phyloP scores from a whole-genome alignment of 2,888 invertebrate species.

The Drosophila mulleri region DNA sequence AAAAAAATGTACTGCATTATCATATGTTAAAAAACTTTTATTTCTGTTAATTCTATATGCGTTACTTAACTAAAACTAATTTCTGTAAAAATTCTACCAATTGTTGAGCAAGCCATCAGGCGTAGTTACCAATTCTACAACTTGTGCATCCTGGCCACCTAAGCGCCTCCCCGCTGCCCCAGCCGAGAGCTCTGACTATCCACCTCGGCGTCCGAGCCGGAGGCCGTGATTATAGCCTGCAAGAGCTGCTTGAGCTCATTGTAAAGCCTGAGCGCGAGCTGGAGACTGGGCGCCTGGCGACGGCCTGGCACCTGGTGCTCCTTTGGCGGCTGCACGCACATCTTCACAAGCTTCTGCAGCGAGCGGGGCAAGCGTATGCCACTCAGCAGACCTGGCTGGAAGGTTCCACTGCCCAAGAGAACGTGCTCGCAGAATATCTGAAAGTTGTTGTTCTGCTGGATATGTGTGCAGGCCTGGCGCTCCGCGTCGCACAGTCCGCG shows the following conservation, averaged over 20 bases:
- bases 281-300: conserved; percentile 77
- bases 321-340: conserved; percentile 80
- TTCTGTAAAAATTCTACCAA: conserved; percentile 66
- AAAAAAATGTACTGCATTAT: conserved; percentile 7
- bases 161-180: conserved; percentile 26
- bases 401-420: conserved; percentile 78
- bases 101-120: conserved; percentile 43
- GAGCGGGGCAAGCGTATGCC: conserved; percentile 76
- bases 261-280: conserved; percentile 80
- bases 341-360: conserved; percentile 76
- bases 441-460: conserved; percentile 84
- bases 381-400: conserved; percentile 81
- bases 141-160: conserved; percentile 13
- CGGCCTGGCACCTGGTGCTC: conserved; percentile 75
- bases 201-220: conserved; percentile 49
- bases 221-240: conserved; percentile 69
- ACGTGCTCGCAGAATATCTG: conserved; percentile 83
- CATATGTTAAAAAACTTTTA: conserved; percentile 48
- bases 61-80: conserved; percentile 55
- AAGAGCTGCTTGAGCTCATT: conserved; percentile 83
- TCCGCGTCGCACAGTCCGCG: conserved; percentile 80
- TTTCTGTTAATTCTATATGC: conserved; percentile 42
- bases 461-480: conserved; percentile 74
- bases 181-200: conserved; percentile 37
- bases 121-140: conserved; percentile 27